Conservation (phyloP, 2,113 vertebrate genomes). For the Psittacula cyanocephala region DNA sequence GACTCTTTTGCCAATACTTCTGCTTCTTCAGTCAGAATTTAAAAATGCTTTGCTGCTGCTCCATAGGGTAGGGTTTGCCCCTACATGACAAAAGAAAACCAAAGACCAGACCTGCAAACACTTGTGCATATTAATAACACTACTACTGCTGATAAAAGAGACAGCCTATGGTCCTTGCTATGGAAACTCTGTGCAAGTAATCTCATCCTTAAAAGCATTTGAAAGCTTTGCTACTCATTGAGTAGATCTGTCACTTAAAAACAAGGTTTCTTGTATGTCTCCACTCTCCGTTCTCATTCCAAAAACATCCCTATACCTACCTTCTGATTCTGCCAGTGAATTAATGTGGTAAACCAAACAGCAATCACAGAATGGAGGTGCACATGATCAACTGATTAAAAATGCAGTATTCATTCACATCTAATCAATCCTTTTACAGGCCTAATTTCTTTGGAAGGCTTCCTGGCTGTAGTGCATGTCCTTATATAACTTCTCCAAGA, state of each 20-base stretch:
- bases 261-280: not conserved
- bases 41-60: not conserved
- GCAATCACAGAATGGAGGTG: not conserved
- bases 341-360: not conserved
- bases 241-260: not conserved
- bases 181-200: not conserved
- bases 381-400: not conserved
- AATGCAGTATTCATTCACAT: constrained; percentile 1
- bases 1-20: not conserved
- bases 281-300: not conserved
- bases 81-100: not conserved
- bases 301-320: not conserved
- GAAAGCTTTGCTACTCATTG: not conserved
- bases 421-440: not conserved
- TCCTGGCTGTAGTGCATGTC: not conserved
- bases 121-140: not conserved
- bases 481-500: not conserved
- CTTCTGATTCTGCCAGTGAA: not conserved
- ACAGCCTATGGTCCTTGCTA: not conserved
- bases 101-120: not conserved
- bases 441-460: not conserved
- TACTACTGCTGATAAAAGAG: not conserved
- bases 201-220: not conserved
- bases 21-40: not conserved
- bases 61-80: not conserved